These are phyloP conservation scores for Fregetta grallaria DNA, from an alignment of 2,113 vertebrate genomes.

Conservation along the genomic window DNA sequence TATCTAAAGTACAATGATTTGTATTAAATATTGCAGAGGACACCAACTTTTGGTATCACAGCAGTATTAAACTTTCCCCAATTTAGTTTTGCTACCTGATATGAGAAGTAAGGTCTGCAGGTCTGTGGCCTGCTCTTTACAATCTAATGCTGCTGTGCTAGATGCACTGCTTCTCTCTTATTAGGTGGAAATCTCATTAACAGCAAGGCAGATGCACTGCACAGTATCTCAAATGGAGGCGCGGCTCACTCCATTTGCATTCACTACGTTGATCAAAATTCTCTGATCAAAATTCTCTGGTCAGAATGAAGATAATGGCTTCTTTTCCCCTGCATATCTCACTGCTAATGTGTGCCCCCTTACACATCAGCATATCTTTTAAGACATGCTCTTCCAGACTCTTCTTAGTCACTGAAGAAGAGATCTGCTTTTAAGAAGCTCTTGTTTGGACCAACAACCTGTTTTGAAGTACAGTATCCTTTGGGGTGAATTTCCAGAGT, in stretches of 20 bases:
- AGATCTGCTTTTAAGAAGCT: background rate
- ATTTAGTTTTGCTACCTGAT: background rate
- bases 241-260: background rate
- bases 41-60: background rate
- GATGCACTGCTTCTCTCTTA: background rate
- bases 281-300: background rate
- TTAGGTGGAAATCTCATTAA: background rate
- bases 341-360: background rate
- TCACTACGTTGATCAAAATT: background rate
- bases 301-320: background rate
- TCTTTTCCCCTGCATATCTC: background rate
- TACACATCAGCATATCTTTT: background rate
- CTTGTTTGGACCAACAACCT: background rate
- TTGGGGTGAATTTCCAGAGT: background rate
- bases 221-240: background rate
- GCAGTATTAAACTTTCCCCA: background rate
- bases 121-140: background rate
- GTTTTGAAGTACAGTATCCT: background rate
- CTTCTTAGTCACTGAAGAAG: background rate
- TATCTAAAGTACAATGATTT: background rate
- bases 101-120: background rate
- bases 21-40: background rate
- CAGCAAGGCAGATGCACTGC: background rate
- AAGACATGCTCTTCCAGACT: background rate
- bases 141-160: background rate